These are phyloP conservation scores for Xenopus laevis DNA, from an alignment of 2,113 vertebrate species.

Conservation along the genomic window DNA sequence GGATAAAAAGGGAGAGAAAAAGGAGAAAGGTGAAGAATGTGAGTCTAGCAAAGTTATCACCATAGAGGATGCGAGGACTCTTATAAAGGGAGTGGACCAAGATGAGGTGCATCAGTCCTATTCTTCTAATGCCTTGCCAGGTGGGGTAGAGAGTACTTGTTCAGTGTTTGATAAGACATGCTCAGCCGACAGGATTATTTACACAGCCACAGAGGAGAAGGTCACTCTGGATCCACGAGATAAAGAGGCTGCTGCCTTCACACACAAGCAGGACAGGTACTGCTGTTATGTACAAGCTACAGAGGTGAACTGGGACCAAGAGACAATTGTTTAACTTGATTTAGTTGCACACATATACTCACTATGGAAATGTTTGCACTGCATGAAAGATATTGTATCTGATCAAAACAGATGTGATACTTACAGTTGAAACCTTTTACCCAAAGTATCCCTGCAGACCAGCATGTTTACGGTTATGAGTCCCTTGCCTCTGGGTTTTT, in stretches of 20 bases:
- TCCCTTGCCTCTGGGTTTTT: slow-evolving; percentile 41
- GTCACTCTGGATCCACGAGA: slow-evolving; percentile 69
- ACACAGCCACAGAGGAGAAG: slow-evolving; percentile 61
- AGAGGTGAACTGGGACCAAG: slow-evolving; percentile 66
- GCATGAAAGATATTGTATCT: slow-evolving; percentile 62
- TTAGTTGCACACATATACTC: slow-evolving; percentile 44
- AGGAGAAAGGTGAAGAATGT: slow-evolving; percentile 39
- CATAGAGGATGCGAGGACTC: slow-evolving; percentile 57
- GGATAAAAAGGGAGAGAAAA: slow-evolving; percentile 52
- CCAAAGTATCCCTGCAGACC: slow-evolving; percentile 60
- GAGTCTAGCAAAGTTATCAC: slow-evolving; percentile 52
- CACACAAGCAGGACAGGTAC: slow-evolving; percentile 71
- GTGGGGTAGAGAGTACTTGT: slow-evolving; percentile 50
- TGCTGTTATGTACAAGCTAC: slow-evolving; percentile 74
- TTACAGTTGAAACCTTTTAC: slow-evolving; percentile 57
- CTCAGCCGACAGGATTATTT: slow-evolving; percentile 57
- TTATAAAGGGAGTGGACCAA: slow-evolving; percentile 53
- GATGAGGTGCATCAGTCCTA: slow-evolving; percentile 67
- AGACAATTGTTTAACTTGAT: slow-evolving; percentile 68
- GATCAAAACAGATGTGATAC: slow-evolving; percentile 56
- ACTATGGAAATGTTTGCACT: slow-evolving; percentile 57
- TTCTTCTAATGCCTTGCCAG: slow-evolving; percentile 49
- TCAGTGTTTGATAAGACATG: slow-evolving; percentile 65
- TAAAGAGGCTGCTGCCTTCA: slow-evolving; percentile 66
- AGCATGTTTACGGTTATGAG: slow-evolving; percentile 63